A percentile compares a stretch with the other conserved stretches of the same genome.
phyloP scores from a whole-genome alignment of 2,888 invertebrate species.

The Drosophila peninsularis region DNA sequence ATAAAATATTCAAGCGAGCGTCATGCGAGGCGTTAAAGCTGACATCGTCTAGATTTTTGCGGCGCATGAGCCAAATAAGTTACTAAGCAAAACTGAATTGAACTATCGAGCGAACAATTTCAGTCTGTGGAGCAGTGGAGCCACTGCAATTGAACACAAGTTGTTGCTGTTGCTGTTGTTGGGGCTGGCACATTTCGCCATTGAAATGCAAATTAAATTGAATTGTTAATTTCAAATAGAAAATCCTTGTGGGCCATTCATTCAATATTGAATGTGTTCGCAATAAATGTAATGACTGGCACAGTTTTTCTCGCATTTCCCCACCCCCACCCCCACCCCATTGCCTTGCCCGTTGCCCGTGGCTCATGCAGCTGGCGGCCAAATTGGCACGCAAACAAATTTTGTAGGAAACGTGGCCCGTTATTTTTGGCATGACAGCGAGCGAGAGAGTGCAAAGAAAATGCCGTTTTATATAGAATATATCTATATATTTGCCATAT shows the following conservation, averaged over 20 bases:
- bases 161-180: conserved; percentile 8
- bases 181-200: conserved; percentile 65
- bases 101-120: conserved; percentile 7
- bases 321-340: too few species aligned
- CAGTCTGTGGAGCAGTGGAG: background rate
- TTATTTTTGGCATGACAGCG: conserved; percentile 67
- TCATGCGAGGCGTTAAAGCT: conserved; percentile 10
- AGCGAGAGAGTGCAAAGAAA: conserved; percentile 55
- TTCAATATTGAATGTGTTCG: conserved; percentile 80
- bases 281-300: conserved; percentile 80
- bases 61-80: conserved; percentile 32
- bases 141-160: background rate
- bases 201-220: conserved; percentile 81
- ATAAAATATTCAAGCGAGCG: background rate
- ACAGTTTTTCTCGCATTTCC: conserved; percentile 63
- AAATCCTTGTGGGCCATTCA: conserved; percentile 79
- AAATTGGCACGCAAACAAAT: conserved; percentile 80
- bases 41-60: conserved; percentile 7
- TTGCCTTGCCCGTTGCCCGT: background rate
- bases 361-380: conserved; percentile 38
- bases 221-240: conserved; percentile 79
- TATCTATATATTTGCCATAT: conserved; percentile 25
- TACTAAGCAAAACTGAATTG: conserved; percentile 42
- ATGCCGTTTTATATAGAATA: conserved; percentile 51
- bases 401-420: conserved; percentile 77